A percentile compares a stretch with the other conserved stretches of the same genome.
phyloP scores from a whole-genome alignment of 92 coral and sea anemone genomes.

The Metridium senile region DNA sequence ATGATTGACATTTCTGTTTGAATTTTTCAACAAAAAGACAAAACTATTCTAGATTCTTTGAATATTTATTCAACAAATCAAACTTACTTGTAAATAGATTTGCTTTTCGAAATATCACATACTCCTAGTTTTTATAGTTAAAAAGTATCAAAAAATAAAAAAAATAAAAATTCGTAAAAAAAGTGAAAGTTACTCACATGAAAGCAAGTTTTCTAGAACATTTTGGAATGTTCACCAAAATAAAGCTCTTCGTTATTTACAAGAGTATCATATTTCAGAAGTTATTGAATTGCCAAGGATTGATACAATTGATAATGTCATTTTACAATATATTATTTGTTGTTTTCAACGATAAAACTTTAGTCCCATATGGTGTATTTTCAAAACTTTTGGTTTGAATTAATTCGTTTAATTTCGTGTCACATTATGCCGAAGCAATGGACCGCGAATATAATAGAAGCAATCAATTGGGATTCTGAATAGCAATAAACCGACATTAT shows the following conservation, averaged over 20 bases:
- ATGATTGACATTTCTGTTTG: not conserved
- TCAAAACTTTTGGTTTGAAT: not conserved
- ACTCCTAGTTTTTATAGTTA: no score
- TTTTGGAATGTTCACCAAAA: not conserved
- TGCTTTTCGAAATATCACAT: no score
- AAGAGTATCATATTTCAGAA: not conserved
- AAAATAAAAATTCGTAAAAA: not conserved
- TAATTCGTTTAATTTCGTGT: not conserved
- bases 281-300: not conserved
- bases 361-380: no score
- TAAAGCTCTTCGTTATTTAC: not conserved
- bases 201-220: not conserved
- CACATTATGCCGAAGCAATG: constrained; percentile 10
- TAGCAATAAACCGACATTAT: not conserved
- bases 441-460: not conserved
- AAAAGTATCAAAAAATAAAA: no score
- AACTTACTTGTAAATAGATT: no score
- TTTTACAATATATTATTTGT: not conserved
- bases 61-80: no score
- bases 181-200: not conserved
- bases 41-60: no score
- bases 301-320: not conserved
- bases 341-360: not conserved
- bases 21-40: no score
- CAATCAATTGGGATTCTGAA: not conserved